Conservation (phyloP, 2,797 vertebrate genomes). For the Gallinago stenura region DNA sequence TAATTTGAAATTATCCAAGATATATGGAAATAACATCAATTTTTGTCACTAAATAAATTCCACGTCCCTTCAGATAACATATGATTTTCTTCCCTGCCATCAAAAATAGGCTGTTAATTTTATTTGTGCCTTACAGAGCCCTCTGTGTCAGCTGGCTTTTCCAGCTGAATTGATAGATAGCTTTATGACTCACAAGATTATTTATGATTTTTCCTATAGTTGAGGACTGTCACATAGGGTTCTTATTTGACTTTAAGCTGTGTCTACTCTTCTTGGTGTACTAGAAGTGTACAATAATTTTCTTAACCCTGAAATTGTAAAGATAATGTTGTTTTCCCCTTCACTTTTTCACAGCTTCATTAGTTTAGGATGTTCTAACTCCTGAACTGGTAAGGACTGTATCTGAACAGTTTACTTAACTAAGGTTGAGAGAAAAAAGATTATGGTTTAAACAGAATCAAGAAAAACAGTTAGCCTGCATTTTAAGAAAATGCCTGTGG, state of each 20-base stretch:
- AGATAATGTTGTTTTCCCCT: neutral
- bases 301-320: slow-evolving; percentile 25
- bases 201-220: slow-evolving; percentile 36
- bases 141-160: slow-evolving; percentile 25
- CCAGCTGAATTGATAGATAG: slow-evolving; percentile 23
- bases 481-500: neutral
- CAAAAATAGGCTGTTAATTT: slow-evolving; percentile 38
- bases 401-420: neutral
- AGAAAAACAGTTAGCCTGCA: neutral
- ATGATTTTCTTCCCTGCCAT: neutral
- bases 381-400: neutral
- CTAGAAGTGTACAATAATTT: neutral
- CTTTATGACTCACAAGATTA: slow-evolving; percentile 44
- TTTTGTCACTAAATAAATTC: slow-evolving; percentile 32
- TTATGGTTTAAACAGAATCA: neutral
- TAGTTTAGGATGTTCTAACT: neutral
- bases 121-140: slow-evolving; percentile 24
- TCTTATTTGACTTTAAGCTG: slow-evolving; percentile 24
- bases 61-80: neutral
- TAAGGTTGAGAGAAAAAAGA: neutral
- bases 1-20: neutral
- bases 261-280: slow-evolving; percentile 14
- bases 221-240: neutral
- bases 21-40: neutral
- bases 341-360: neutral